These are phyloP conservation scores for Cuniculus paca DNA, from an alignment of 2,797 vertebrate genomes.

Conservation along the genomic window DNA sequence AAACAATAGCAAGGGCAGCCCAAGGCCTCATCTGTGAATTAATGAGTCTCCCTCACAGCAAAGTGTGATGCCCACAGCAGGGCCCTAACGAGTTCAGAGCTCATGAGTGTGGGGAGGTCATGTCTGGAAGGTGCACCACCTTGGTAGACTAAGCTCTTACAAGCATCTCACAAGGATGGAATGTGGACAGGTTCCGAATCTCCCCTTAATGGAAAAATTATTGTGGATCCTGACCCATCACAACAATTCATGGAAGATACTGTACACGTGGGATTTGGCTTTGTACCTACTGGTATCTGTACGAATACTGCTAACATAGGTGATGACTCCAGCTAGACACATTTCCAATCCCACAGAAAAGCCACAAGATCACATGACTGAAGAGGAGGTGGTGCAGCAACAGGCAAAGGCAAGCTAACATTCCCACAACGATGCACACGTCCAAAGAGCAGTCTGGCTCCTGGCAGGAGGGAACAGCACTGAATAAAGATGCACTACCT, in stretches of 20 bases:
- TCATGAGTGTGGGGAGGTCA: background rate
- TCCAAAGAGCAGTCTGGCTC: background rate
- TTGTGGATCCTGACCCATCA: background rate
- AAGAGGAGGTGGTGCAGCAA: background rate
- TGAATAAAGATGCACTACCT: slow-evolving; percentile 62
- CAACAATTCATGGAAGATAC: background rate
- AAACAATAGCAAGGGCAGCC: background rate
- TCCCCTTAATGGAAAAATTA: slow-evolving; percentile 25
- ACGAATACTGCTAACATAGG: slow-evolving; percentile 23
- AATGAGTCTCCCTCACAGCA: background rate
- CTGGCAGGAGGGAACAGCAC: background rate
- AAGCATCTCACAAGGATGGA: background rate
- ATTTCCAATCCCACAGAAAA: slow-evolving; percentile 68
- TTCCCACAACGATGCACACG: background rate
- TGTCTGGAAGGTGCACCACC: background rate
- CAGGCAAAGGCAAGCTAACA: background rate
- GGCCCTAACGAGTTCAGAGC: background rate
- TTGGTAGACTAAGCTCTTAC: background rate
- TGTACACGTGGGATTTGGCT: slow-evolving; percentile 18
- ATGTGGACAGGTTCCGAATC: background rate
- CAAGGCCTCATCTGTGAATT: background rate
- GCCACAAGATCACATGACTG: slow-evolving; percentile 31
- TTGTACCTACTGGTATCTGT: slow-evolving; percentile 59
- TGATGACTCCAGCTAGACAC: slow-evolving; percentile 62
- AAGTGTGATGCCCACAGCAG: background rate